Evolutionary conservation across 2,888 invertebrate genomes (phyloP).

Genomic region (Mimumesa dahlbomi): DNA sequence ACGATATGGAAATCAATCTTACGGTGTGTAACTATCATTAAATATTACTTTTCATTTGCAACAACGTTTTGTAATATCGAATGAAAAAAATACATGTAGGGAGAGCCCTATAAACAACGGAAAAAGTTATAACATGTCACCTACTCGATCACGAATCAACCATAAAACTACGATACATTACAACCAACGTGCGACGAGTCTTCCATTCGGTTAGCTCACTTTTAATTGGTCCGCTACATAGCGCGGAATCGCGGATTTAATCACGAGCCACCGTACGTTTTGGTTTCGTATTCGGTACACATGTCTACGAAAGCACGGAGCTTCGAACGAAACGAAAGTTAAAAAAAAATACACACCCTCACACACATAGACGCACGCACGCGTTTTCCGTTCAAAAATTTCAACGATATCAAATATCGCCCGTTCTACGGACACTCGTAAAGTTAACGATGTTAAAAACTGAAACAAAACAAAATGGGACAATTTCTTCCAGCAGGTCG

Average conservation of each 20-base stretch:
- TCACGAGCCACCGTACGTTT: conserved; percentile 36
- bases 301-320: conserved; percentile 18
- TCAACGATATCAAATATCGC: conserved; percentile 11
- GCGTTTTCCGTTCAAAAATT: conserved; percentile 15
- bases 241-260: conserved; percentile 42
- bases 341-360: background rate
- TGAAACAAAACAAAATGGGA: too few species aligned
- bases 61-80: too few species aligned
- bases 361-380: background rate
- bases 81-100: too few species aligned
- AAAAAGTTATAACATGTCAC: too few species aligned
- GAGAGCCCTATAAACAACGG: too few species aligned
- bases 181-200: conserved; percentile 35
- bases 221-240: conserved; percentile 62
- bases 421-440: background rate
- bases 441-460: background rate
- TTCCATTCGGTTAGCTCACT: conserved; percentile 62
- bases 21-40: too few species aligned
- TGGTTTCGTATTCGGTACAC: conserved; percentile 38
- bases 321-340: background rate
- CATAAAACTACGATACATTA: conserved; percentile 31
- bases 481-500: too few species aligned
- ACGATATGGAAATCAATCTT: too few species aligned
- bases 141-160: conserved; percentile 34
- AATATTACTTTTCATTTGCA: too few species aligned